Conservation (phyloP, 1,140 invertebrate species). For the Augochlora pura region DNA sequence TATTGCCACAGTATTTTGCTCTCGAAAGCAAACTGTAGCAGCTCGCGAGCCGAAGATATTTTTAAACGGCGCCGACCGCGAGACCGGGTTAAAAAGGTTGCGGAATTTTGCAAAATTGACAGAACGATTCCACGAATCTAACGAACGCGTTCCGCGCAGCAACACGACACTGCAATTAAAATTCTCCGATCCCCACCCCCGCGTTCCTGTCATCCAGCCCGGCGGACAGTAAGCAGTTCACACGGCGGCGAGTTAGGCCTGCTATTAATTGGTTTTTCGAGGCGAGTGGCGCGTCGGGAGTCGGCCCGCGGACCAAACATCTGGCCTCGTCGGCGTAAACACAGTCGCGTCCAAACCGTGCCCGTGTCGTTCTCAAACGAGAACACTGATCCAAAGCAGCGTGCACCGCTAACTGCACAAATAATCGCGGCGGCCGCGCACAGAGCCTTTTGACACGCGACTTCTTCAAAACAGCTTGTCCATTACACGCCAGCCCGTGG, state of each 20-base stretch:
- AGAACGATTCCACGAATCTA: too few relatives aligned
- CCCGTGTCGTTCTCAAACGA: constrained; percentile 25
- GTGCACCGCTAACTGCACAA: not conserved
- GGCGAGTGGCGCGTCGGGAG: constrained; percentile 38
- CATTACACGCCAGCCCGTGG: not conserved
- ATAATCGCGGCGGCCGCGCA: constrained; percentile 7
- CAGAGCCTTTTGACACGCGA: constrained; percentile 2
- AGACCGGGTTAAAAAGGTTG: too few relatives aligned
- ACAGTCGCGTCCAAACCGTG: constrained; percentile 35
- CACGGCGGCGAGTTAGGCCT: not conserved
- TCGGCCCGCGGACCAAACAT: constrained; percentile 50
- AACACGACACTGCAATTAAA: not conserved
- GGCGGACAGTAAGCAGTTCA: constrained; percentile 6
- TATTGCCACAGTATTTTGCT: too few relatives aligned
- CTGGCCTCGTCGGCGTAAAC: constrained; percentile 52
- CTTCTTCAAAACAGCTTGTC: not conserved
- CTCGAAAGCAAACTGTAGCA: too few relatives aligned
- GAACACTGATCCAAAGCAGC: constrained; percentile 32
- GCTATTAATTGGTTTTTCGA: constrained; percentile 59
- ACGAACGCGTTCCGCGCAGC: too few relatives aligned
- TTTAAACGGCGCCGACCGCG: too few relatives aligned
- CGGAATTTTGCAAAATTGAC: too few relatives aligned
- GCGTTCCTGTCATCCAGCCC: not conserved
- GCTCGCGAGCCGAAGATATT: too few relatives aligned
- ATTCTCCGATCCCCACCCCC: not conserved